Evolutionary conservation across 1,140 invertebrate species (phyloP).

Genomic region (Dinothrombium tinctorium): DNA sequence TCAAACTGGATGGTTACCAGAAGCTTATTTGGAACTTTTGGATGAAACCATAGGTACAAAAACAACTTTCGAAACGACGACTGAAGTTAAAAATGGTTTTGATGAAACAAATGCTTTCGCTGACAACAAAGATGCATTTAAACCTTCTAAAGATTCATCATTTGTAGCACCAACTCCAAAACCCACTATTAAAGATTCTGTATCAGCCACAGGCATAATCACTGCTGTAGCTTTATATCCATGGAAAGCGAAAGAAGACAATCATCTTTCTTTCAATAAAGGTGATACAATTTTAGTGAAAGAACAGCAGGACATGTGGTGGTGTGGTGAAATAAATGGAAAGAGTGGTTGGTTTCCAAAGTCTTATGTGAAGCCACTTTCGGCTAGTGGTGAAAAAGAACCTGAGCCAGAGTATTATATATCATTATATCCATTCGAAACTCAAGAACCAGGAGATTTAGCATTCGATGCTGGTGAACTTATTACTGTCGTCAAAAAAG

Average conservation of each 20-base stretch:
- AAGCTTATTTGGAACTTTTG: slow-evolving; percentile 76
- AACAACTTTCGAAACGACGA: slow-evolving; percentile 1
- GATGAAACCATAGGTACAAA: slow-evolving; percentile 15
- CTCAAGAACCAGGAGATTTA: slow-evolving; percentile 67
- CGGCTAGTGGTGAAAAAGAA: neutral
- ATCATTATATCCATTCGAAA: slow-evolving; percentile 37
- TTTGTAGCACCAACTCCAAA: too few relatives aligned
- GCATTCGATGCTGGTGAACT: slow-evolving; percentile 72
- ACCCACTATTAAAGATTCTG: too few relatives aligned
- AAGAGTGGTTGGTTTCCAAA: slow-evolving; percentile 42
- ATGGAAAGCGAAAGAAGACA: slow-evolving; percentile 37
- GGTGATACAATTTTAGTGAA: slow-evolving; percentile 37
- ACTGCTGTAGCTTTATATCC: slow-evolving; percentile 34
- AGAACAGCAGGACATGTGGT: slow-evolving; percentile 43
- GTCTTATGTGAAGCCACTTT: slow-evolving; percentile 29
- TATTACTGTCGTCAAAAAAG: slow-evolving; percentile 58
- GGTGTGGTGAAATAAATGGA: slow-evolving; percentile 32
- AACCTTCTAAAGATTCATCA: slow-evolving; percentile 28
- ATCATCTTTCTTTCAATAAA: slow-evolving; percentile 39
- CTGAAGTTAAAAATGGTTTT: neutral
- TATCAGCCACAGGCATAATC: slow-evolving; percentile 38
- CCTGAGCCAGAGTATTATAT: slow-evolving; percentile 42
- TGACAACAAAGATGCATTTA: neutral
- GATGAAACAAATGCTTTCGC: neutral
- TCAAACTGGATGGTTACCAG: slow-evolving; percentile 87